Base-by-base conservation (phyloP, 53 echinoderm and acorn worm species). In the Antedon mediterranea region DNA sequence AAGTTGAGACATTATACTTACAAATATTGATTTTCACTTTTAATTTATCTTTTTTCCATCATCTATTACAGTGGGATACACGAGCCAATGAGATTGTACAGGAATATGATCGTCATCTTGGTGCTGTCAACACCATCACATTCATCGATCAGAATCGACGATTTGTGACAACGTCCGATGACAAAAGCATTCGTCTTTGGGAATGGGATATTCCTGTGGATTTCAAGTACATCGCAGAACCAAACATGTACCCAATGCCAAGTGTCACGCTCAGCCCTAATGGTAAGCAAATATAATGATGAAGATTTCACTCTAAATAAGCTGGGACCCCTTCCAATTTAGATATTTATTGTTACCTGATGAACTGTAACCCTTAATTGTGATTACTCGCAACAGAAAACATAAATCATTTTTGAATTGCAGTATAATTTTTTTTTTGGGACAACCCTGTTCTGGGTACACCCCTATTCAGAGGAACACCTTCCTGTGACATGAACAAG, bases 151-250 rank as follows among this genome's bases (percentile, higher is more conserved):
- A 88, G 76, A 90, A 87, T 81, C 81, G 90, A 33, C 82, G 98
- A 14, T 98, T 98, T 77, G 98, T 98, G 76, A 89, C 98, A 33
- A 98, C 98, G 13, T 98, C 98, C 23, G 98, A 98, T 73, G 98
- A 98, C 78, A 98, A 98, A 74, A 92, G 92, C 70, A 74, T 98
- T 82, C 72, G 98, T 28, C 92, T 98, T 27, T 98, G 98, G 98
- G 98, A 98, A 70, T 98, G 98, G 98, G 98, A 98, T 78, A 98
- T 98, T 34, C 98, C 98, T 0, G 98, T 98, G 23, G 98, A 98
- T 79, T 98, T 93, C 77, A 98, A 98, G 81, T 98, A 98, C 88
- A 98, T 98, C 33, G 98, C 98, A 71, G 98, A 98, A 77, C 98
- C 98, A 27, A 85, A 86, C 42, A 98, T 98, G 98, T 92, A 98